Evolutionary conservation across 1,140 invertebrate species (phyloP), one percentile per base, ranked within the genome.

Genomic region (Tetramorium simillimum): DNA sequence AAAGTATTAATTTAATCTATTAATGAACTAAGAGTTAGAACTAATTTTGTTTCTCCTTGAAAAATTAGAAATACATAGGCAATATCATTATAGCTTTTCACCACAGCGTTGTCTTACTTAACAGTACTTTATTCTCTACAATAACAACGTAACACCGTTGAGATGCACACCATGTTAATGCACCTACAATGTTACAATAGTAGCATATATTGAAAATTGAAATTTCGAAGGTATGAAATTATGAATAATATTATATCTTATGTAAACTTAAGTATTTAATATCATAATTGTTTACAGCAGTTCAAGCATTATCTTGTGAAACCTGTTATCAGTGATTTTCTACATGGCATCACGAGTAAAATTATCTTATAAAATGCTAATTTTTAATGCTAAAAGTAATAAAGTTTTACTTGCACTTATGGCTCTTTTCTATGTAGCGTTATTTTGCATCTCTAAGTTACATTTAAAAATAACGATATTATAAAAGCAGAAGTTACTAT

Each of bases 31-130:
- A 46, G 6, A 49, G 10, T 5, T 24, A 53, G 3, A 72, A n/a
- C 2, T 56, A 75, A 53, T 21, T 69, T 3, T 18, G n/a, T 24
- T 53, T 0, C 21, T 33, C 33, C 4, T 33, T 33, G 33, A 33
- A 3, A 53, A 43, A 70, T 51, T 28, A 18, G n/a, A 80, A 80
- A 80, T 69, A 70, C 65, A 80, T 77, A 85, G 33, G 14, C 33
- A n/a, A 86, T 76, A 12, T 67, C 62, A 14, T 87, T 88, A 10
- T 65, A 90, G 89, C 72, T 90, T n/a, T 37, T 40, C 1, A 90
- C 77, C n/a, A 84, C 65, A 12, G 69, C 87, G 12, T 51, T 88
- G 24, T 90, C 89, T 37, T 90, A 86, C 28, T 73, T 89, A 7
- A 84, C 84, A n/a, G 18, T 76, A 58, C n/a, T 85, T 49, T 85